Conservation (phyloP, 2,113 vertebrate species). For the Salvelinus namaycush region DNA sequence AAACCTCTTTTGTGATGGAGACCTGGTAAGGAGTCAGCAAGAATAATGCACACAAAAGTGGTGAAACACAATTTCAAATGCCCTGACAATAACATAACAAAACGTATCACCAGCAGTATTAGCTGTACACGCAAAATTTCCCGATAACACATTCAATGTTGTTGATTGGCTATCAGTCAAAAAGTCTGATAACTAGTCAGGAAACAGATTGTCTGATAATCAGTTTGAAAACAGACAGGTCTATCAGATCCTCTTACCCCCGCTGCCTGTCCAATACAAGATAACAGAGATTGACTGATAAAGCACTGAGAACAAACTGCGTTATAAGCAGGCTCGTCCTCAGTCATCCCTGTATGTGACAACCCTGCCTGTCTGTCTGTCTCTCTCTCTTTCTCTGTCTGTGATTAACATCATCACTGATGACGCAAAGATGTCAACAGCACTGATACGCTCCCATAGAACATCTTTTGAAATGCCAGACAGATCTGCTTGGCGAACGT, state of each 20-base stretch:
- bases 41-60: too few species aligned
- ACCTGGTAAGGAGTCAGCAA: neutral
- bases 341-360: neutral
- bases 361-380: neutral
- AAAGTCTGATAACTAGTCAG: constrained; percentile 7
- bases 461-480: neutral
- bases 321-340: neutral
- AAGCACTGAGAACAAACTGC: neutral
- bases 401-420: neutral
- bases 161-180: neutral
- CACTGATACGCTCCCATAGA: neutral
- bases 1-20: neutral
- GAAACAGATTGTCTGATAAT: constrained; percentile 14
- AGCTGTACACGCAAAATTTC: neutral
- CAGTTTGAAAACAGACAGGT: constrained; percentile 4
- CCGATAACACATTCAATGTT: neutral
- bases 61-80: too few species aligned
- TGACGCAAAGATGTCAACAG: neutral
- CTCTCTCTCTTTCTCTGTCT: neutral
- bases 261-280: constrained; percentile 18
- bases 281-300: constrained; percentile 33
- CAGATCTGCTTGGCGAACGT: neutral
- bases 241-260: constrained; percentile 24
- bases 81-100: too few species aligned
- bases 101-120: too few species aligned